Evolutionary conservation across 37 sponge, comb jelly and placozoan genomes (phyloP).

Genomic region (Ianthella basta): DNA sequence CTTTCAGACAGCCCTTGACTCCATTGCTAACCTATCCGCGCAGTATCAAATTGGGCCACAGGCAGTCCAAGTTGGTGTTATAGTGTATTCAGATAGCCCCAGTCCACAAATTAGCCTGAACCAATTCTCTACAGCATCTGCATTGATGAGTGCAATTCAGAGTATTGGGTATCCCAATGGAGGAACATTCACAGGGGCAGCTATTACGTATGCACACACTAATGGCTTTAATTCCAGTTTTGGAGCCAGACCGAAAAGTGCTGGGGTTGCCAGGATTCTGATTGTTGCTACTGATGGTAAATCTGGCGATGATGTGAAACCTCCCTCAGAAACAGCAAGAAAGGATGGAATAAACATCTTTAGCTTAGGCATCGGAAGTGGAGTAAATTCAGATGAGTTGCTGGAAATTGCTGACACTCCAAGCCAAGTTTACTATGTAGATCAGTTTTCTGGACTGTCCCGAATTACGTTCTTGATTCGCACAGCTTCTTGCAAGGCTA

Average conservation of each 20-base stretch:
- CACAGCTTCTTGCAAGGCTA: conserved; percentile 10
- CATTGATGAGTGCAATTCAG: not conserved
- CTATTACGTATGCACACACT: not conserved
- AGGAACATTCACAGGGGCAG: conserved; percentile 2
- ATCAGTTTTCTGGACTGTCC: not conserved
- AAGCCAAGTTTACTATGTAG: not conserved
- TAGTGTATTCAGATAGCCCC: not conserved
- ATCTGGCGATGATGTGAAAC: not conserved
- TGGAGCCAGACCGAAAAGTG: not conserved
- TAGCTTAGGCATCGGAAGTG: conserved; percentile 14
- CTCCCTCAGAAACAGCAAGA: not conserved
- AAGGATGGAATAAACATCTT: not conserved
- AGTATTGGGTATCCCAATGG: not conserved
- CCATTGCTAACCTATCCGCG: conserved; percentile 5
- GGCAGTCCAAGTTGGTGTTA: not conserved
- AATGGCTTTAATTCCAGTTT: not conserved
- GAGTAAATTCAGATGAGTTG: conserved; percentile 4
- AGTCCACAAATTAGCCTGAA: not conserved
- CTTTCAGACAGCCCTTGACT: not conserved
- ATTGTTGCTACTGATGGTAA: conserved; percentile 19
- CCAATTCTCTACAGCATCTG: not conserved
- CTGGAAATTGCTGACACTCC: not conserved
- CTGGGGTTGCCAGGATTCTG: not conserved
- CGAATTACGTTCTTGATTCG: not conserved
- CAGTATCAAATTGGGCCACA: not conserved